A percentile compares a stretch with the other conserved stretches of the same genome.
Conservation (phyloP, 2,797 vertebrate genomes). For the Spheniscus humboldti region DNA sequence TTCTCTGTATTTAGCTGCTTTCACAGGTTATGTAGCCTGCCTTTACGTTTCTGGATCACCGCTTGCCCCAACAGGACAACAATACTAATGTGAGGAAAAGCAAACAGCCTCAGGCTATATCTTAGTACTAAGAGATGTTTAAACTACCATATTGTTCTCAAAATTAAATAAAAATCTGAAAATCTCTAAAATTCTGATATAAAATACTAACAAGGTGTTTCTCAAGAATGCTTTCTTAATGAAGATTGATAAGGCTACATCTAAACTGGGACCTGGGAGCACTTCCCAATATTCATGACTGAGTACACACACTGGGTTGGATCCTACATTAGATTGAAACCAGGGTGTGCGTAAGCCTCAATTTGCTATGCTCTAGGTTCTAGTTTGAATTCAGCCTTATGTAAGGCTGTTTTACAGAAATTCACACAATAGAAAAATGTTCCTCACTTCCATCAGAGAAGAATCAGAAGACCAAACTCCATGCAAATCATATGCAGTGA, state of each 20-base stretch:
- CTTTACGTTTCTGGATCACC: neutral
- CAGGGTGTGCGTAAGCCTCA: neutral
- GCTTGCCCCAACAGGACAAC: slow-evolving; percentile 3
- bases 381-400: neutral
- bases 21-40: neutral
- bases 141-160: neutral
- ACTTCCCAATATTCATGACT: neutral
- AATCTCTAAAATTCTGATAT: neutral
- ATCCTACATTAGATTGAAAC: neutral
- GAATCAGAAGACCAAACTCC: neutral
- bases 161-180: neutral
- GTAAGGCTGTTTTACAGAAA: neutral
- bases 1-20: slow-evolving; percentile 13
- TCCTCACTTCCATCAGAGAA: neutral
- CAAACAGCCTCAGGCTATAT: neutral
- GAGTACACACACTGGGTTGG: neutral
- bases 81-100: slow-evolving; percentile 6
- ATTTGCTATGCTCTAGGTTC: neutral
- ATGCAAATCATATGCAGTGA: slow-evolving; percentile 19
- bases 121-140: neutral
- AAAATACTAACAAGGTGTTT: neutral
- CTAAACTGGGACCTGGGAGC: neutral
- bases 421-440: neutral
- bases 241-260: neutral
- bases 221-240: neutral